A percentile compares a stretch with the other conserved stretches of the same genome.
These are phyloP conservation scores for Oryzias melastigma DNA, from an alignment of 2,113 vertebrate species.

Conservation along the genomic window DNA sequence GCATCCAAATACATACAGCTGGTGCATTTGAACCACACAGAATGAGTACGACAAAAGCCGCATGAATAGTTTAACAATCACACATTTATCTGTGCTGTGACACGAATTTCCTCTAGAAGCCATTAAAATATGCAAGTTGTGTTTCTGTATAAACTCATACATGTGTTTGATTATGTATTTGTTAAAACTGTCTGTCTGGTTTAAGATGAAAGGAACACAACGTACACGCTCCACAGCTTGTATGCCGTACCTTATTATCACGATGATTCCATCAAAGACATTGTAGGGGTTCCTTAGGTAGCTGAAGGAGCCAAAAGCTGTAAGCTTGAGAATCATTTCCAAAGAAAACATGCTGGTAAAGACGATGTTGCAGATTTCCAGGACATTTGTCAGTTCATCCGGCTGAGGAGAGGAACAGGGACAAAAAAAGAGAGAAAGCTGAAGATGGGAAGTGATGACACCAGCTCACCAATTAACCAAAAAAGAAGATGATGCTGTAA, in stretches of 20 bases:
- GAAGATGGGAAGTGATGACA: neutral
- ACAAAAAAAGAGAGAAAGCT: neutral
- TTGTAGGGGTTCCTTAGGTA: conserved; percentile 97
- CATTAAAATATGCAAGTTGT: no score
- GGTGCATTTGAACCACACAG: conserved; percentile 27
- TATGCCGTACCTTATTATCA: conserved; percentile 87
- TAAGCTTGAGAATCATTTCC: conserved; percentile 97
- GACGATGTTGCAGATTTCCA: conserved; percentile 98
- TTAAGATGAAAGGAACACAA: neutral
- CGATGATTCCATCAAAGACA: conserved; percentile 94
- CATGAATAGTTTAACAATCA: conserved; percentile 28
- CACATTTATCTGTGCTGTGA: no score
- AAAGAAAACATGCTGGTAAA: conserved; percentile 98
- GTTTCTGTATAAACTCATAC: no score
- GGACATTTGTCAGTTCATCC: conserved; percentile 92
- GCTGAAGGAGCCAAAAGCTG: conserved; percentile 91
- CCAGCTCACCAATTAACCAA: neutral
- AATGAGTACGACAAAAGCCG: conserved; percentile 30
- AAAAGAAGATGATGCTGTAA: neutral
- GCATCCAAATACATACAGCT: conserved; percentile 46
- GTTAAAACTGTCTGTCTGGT: neutral
- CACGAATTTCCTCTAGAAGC: no score
- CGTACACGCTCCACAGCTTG: neutral
- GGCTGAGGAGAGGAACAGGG: conserved; percentile 73
- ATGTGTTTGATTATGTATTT: neutral